phyloP scores from a whole-genome alignment of 2,113 vertebrate genomes.

The Pelobates fuscus region DNA sequence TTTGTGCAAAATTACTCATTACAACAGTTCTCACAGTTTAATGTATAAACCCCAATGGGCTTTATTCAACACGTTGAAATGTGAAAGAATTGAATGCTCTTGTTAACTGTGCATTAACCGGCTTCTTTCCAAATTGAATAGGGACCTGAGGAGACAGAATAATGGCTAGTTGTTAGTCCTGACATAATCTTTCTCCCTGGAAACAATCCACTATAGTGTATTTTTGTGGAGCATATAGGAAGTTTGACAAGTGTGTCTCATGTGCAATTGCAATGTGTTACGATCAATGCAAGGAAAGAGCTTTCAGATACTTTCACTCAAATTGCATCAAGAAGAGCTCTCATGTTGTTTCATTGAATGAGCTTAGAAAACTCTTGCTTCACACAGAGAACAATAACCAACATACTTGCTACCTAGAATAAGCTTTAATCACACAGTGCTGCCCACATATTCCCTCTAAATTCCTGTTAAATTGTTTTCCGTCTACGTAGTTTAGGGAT shows the following conservation, averaged over 20 bases:
- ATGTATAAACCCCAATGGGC: constrained; percentile 28
- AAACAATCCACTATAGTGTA: constrained; percentile 29
- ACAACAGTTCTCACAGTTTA: constrained; percentile 38
- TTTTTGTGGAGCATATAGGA: constrained; percentile 29
- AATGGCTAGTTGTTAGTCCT: constrained; percentile 24
- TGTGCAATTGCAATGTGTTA: constrained; percentile 12
- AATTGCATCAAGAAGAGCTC: constrained; percentile 24
- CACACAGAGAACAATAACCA: constrained; percentile 19
- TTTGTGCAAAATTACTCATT: constrained; percentile 17
- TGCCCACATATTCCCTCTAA: too few relatives aligned
- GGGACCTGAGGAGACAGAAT: constrained; percentile 15
- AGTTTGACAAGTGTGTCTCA: constrained; percentile 36
- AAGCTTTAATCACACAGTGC: constrained; percentile 31
- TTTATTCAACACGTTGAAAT: constrained; percentile 34
- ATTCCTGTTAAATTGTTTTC: constrained; percentile 19
- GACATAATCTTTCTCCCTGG: constrained; percentile 37
- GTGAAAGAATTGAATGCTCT: constrained; percentile 22
- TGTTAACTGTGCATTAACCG: constrained; percentile 38
- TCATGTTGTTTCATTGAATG: constrained; percentile 35
- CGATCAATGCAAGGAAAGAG: constrained; percentile 29
- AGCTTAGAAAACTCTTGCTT: constrained; percentile 26
- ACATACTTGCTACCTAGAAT: constrained; percentile 16
- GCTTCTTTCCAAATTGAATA: constrained; percentile 16
- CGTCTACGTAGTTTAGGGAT: constrained; percentile 1
- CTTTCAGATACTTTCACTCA: constrained; percentile 33